Evolutionary conservation across 2,797 vertebrate species (phyloP), one percentile per base, ranked within the genome.

Genomic region (Otus scops): DNA sequence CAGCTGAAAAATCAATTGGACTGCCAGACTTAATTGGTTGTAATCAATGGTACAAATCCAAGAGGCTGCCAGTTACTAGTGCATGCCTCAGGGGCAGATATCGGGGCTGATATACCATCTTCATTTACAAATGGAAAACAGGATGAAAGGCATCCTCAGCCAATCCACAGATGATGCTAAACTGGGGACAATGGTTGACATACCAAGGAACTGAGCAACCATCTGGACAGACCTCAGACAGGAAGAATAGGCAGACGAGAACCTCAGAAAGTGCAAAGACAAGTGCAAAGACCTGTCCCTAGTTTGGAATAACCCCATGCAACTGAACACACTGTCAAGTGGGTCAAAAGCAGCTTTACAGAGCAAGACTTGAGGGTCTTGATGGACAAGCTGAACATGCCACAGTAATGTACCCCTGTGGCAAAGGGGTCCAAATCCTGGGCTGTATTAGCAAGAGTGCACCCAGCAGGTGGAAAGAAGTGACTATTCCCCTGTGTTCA

Each of bases 131-230:
- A 65, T 7, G 10, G 69, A 77, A 45, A 85, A 27, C 20, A 13
- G 10, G 26, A 71, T 10, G 2, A 21, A 71, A 71, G 15, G 41
- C 4, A 3, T 61, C 47, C 70, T 86, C 64, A 48, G 21, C 32
- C 77, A 77, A 76, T 28, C 36, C 36, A 76, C 13, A 26, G 13
- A 51, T 7, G 23, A 76, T 24, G 12, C 51, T 48, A 45, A 67
- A 67, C 0, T 51, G 9, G 21, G 41, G 53, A 32, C 47, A 68
- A 11, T 1, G 5, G 28, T 2, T 54, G 19, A 56, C 7, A 21
- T 16, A 63, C 11, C 6, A 7, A 67, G 15, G 32, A 85, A 85
- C 15, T 9, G 15, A 73, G 36, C 10, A 1, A 1, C 10, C 18
- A 23, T 61, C 27, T 45, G 60, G 60, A 23, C 14, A 4, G 38